These are phyloP conservation scores for Microtus ochrogaster DNA, from an alignment of 2,113 vertebrate species.

Conservation along the genomic window DNA sequence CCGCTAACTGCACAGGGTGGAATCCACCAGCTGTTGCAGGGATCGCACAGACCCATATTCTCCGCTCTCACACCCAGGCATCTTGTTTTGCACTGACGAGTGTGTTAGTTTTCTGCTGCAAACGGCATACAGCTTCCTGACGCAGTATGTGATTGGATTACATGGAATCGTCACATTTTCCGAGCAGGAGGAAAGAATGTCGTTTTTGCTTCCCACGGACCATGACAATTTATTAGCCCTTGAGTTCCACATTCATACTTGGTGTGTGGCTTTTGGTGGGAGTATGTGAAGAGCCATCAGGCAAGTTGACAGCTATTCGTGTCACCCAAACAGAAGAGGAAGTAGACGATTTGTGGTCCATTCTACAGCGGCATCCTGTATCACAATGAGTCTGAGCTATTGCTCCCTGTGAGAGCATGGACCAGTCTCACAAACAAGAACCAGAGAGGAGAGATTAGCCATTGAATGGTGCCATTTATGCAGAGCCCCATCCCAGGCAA, in stretches of 20 bases:
- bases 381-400: background rate
- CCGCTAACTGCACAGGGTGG: background rate
- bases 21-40: background rate
- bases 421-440: background rate
- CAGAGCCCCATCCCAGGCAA: background rate
- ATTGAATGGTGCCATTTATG: background rate
- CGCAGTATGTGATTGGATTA: background rate
- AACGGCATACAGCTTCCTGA: background rate
- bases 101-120: background rate
- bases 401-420: background rate
- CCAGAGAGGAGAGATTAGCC: background rate
- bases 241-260: conserved; percentile 40
- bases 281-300: background rate
- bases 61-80: background rate
- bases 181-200: conserved; percentile 19
- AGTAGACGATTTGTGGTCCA: background rate
- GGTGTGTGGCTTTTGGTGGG: background rate
- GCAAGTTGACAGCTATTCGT: background rate
- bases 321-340: conserved; percentile 1
- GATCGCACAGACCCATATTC: background rate
- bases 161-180: background rate
- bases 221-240: conserved; percentile 35
- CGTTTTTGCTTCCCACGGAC: conserved; percentile 8
- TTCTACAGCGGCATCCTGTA: background rate
- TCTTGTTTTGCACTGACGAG: background rate